Evolutionary conservation across 2,797 vertebrate species (phyloP), one percentile per base, ranked within the genome.

Genomic region (Apogon hyalosoma): DNA sequence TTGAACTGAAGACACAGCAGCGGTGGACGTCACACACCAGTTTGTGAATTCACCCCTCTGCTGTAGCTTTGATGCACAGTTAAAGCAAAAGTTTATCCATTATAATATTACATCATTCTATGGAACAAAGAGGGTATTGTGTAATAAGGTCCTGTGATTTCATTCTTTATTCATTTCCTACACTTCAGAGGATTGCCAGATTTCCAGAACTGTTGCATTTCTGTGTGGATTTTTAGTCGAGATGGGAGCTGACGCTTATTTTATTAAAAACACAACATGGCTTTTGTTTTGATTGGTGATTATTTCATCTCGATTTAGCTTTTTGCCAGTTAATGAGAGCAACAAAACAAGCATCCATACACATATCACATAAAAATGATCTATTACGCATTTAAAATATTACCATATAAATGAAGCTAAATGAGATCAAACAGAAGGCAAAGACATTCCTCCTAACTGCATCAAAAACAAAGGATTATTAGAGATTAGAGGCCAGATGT

Each of bases 401-500:
- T 63, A 48, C 24, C 63, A 65, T 79, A 56, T 63, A 73, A 73
- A 76, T 73, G 15, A 38, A 67, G 11, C 36, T 14, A 36, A 60
- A 54, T 53, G 45, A 63, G 39, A 63, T 63, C 16, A 58, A 64
- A 67, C 18, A 45, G 41, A 48, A 51, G n/a, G 43, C n/a, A 47
- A 18, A 53, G 9, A 67, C 13, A 7, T 21, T 33, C 0, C 5
- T 58, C 53, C 36, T 7, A 45, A n/a, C 0, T 55, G 54, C 68
- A 74, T 72, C 6, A n/a, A 38, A 69, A 75, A 36, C 19, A 40
- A 55, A 56, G 38, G 64, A 74, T 76, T 48, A 60, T 73, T 45
- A 49, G 15, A 38, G 55, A 62, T 62, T 38, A 73, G 19, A 46
- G 52, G n/a, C 11, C 21, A 42, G 60, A 61, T 66, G 19, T 64